phyloP scores from a whole-genome alignment of 2,797 vertebrate species.

The Sebastiscus albofasciatus region DNA sequence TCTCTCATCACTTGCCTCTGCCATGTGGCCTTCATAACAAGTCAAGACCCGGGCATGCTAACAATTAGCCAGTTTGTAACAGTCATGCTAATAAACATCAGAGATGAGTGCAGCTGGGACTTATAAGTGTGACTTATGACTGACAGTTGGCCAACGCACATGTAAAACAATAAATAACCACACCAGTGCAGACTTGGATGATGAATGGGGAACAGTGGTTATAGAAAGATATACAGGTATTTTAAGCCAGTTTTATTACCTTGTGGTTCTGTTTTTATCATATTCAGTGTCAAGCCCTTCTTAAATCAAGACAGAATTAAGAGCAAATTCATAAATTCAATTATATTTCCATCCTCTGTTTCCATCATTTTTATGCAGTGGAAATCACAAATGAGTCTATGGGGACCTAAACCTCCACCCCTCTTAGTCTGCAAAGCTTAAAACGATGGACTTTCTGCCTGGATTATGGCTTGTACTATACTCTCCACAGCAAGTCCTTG shows the following conservation, averaged over 20 bases:
- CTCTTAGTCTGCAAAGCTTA: constrained; percentile 20
- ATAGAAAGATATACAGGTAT: neutral
- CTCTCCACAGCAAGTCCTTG: constrained; percentile 59
- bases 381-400: constrained; percentile 36
- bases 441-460: constrained; percentile 30
- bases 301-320: neutral
- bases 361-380: constrained; percentile 2
- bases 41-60: constrained; percentile 30
- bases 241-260: neutral
- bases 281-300: neutral
- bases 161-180: constrained; percentile 43
- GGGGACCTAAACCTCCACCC: constrained; percentile 1
- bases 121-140: constrained; percentile 31
- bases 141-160: constrained; percentile 29
- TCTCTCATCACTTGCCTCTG: neutral
- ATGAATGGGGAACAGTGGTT: neutral
- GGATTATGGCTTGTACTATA: constrained; percentile 25
- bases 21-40: neutral
- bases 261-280: neutral
- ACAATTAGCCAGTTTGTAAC: constrained; percentile 29
- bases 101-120: constrained; percentile 8
- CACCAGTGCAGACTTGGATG: constrained; percentile 11
- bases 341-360: constrained; percentile 21
- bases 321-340: constrained; percentile 4
- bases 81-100: constrained; percentile 36